Conservation (phyloP, 1,140 invertebrate species). For the Drosophila bifasciata region DNA sequence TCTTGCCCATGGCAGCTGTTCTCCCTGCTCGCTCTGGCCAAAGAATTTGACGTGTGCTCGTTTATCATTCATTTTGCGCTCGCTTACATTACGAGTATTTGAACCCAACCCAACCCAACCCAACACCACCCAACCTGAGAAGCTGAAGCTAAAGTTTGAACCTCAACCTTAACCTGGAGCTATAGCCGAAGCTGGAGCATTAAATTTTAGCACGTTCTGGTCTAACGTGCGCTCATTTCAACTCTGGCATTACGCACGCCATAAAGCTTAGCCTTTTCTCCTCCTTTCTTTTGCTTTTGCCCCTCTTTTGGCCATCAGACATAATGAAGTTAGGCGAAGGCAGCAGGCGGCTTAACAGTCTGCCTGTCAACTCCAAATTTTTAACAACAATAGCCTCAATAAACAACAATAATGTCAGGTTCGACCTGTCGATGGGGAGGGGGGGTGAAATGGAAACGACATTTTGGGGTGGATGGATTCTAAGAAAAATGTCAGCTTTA, state of each 20-base stretch:
- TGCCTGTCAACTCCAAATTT: slow-evolving; percentile 45
- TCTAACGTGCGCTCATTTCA: slow-evolving; percentile 78
- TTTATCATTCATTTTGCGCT: slow-evolving; percentile 83
- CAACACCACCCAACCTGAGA: neutral
- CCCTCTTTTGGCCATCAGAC: slow-evolving; percentile 43
- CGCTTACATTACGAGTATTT: slow-evolving; percentile 69
- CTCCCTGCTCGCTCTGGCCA: slow-evolving; percentile 29
- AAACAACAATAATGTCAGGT: slow-evolving; percentile 71
- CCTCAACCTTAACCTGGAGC: slow-evolving; percentile 7
- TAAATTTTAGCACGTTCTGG: slow-evolving; percentile 78
- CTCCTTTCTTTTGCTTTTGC: slow-evolving; percentile 4
- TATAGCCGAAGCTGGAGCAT: slow-evolving; percentile 62
- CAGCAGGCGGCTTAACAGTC: slow-evolving; percentile 67
- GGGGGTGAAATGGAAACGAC: slow-evolving; percentile 15
- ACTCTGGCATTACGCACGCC: slow-evolving; percentile 77
- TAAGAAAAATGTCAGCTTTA: too few relatives aligned
- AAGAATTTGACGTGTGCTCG: slow-evolving; percentile 81
- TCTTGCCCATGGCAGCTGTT: slow-evolving; percentile 18
- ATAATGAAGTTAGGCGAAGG: slow-evolving; percentile 80
- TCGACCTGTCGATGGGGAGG: slow-evolving; percentile 17
- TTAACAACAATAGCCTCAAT: slow-evolving; percentile 56
- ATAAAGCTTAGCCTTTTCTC: slow-evolving; percentile 77
- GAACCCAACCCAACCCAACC: slow-evolving; percentile 30
- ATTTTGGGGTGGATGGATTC: too few relatives aligned
- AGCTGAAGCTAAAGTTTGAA: neutral